Evolutionary conservation across 2,797 vertebrate species (phyloP).

Genomic region (Myripristis jacobus): DNA sequence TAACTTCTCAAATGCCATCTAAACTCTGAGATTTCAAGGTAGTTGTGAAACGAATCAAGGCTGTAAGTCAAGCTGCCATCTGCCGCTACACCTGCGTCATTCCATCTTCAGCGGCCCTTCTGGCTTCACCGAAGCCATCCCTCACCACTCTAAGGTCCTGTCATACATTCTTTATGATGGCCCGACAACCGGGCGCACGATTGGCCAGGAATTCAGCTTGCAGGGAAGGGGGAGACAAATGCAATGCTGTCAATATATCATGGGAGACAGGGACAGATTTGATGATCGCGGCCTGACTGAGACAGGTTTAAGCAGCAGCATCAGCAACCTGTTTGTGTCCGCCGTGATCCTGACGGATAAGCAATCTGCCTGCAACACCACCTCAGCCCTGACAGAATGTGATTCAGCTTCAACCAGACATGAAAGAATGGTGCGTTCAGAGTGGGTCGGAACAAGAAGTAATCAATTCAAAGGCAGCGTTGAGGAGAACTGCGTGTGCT

Average conservation of each 20-base stretch:
- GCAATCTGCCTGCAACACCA: slow-evolving; percentile 78
- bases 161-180: slow-evolving; percentile 81
- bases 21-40: slow-evolving; percentile 55
- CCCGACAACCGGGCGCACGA: slow-evolving; percentile 57
- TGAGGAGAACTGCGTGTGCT: slow-evolving; percentile 28
- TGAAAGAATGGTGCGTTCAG: slow-evolving; percentile 67
- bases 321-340: slow-evolving; percentile 82
- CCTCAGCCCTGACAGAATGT: slow-evolving; percentile 72
- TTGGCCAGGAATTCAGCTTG: slow-evolving; percentile 72
- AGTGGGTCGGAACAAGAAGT: slow-evolving; percentile 52
- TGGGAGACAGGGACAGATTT: slow-evolving; percentile 73
- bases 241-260: slow-evolving; percentile 78
- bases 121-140: slow-evolving; percentile 61
- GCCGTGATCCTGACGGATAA: slow-evolving; percentile 77
- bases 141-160: slow-evolving; percentile 70
- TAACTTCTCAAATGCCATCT: slow-evolving; percentile 50
- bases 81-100: slow-evolving; percentile 62
- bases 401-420: slow-evolving; percentile 73
- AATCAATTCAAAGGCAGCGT: slow-evolving; percentile 54
- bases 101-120: slow-evolving; percentile 62
- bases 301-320: slow-evolving; percentile 77
- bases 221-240: slow-evolving; percentile 61
- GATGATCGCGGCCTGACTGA: slow-evolving; percentile 73
- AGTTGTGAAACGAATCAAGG: slow-evolving; percentile 54
- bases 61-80: slow-evolving; percentile 63